These are phyloP conservation scores for Uloborus diversus DNA, from an alignment of 1,140 invertebrate species.

Conservation along the genomic window DNA sequence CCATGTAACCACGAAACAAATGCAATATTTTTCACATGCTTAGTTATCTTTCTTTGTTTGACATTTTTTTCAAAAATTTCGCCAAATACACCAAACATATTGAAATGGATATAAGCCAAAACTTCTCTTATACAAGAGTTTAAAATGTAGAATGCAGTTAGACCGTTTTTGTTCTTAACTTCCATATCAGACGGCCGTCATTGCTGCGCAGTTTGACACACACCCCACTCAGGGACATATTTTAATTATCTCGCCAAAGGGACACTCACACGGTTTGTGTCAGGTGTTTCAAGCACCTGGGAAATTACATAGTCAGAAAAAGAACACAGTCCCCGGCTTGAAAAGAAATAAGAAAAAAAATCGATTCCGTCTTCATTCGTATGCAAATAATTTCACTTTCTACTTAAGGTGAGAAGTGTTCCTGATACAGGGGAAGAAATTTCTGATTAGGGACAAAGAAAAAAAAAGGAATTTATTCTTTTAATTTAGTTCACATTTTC, in stretches of 20 bases:
- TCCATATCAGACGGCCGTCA: no score
- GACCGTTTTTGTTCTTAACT: no score
- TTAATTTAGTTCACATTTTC: constrained; percentile 38
- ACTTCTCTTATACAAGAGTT: background rate
- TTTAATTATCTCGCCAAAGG: constrained; percentile 49
- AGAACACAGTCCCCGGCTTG: background rate
- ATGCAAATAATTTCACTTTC: constrained; percentile 54
- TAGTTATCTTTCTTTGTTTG: background rate
- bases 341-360: constrained; percentile 12
- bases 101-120: background rate
- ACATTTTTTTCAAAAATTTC: background rate
- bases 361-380: constrained; percentile 48
- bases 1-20: no score
- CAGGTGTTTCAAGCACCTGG: constrained; percentile 44
- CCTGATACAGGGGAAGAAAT: constrained; percentile 16
- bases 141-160: no score
- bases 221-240: constrained; percentile 13
- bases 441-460: constrained; percentile 32
- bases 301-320: constrained; percentile 36
- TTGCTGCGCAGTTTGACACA: background rate
- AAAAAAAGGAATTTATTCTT: constrained; percentile 40
- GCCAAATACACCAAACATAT: background rate
- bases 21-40: no score
- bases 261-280: constrained; percentile 22
- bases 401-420: constrained; percentile 4